A percentile compares a stretch with the other conserved stretches of the same genome.
Evolutionary conservation across 2,113 vertebrate species (phyloP).

Genomic region (Thalassarche chlororhynchos): DNA sequence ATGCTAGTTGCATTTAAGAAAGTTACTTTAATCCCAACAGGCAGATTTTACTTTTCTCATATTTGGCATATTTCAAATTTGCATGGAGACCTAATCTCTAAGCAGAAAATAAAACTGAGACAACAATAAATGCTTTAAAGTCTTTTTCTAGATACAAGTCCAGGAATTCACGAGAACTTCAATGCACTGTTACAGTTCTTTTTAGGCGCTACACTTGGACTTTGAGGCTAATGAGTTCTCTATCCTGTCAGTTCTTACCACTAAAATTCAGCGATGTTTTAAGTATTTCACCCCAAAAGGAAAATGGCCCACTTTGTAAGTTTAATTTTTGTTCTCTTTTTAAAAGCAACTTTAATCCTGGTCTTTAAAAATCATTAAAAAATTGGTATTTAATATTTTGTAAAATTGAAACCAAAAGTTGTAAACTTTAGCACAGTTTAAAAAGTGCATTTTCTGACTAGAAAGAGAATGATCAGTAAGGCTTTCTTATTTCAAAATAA

Average conservation of each 20-base stretch:
- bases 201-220: background rate
- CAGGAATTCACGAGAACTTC: background rate
- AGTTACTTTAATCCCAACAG: background rate
- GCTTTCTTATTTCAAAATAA: background rate
- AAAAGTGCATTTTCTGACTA: background rate
- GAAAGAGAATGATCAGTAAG: background rate
- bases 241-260: constrained; percentile 4
- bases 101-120: background rate
- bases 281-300: constrained; percentile 34
- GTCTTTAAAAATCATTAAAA: background rate
- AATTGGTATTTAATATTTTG: background rate
- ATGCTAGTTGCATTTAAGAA: background rate
- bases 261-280: constrained; percentile 10
- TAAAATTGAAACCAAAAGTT: background rate
- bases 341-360: background rate
- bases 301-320: constrained; percentile 10
- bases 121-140: background rate
- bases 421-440: background rate
- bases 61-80: background rate
- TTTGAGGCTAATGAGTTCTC: constrained; percentile 33
- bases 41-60: background rate
- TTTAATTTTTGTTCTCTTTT: constrained; percentile 10
- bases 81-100: background rate
- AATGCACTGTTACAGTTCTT: background rate
- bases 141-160: background rate